Conservation (phyloP, 1,140 invertebrate genomes). For the Protaetia brevitarsis region DNA sequence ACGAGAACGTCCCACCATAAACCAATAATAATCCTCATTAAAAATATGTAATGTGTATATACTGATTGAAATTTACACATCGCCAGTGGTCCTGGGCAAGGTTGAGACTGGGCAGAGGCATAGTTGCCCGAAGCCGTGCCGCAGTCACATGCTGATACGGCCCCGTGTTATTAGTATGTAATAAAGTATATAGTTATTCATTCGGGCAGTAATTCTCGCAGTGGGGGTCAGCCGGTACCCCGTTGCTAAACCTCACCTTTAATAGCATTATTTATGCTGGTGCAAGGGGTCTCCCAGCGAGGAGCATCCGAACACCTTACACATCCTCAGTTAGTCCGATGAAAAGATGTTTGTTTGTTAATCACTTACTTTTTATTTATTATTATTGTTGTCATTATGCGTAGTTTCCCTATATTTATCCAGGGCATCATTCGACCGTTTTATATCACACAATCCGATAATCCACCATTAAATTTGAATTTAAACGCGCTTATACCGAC, state of each 20-base stretch:
- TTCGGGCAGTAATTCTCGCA: slow-evolving; percentile 50
- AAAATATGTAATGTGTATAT: slow-evolving; percentile 27
- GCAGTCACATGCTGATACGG: slow-evolving; percentile 47
- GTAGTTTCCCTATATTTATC: background rate
- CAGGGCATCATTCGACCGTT: background rate
- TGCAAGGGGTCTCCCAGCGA: slow-evolving; percentile 33
- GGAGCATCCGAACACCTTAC: slow-evolving; percentile 24
- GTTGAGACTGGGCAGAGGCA: slow-evolving; percentile 16
- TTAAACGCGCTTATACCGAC: too few species aligned
- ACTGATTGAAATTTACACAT: slow-evolving; percentile 29
- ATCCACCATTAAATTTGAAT: too few species aligned
- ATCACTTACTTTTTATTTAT: slow-evolving; percentile 31
- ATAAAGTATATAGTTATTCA: slow-evolving; percentile 52
- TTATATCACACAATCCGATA: background rate
- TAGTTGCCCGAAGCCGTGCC: slow-evolving; percentile 21
- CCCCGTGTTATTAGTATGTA: slow-evolving; percentile 50
- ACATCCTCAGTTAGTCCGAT: slow-evolving; percentile 26
- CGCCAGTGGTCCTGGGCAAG: slow-evolving; percentile 10
- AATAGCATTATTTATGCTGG: slow-evolving; percentile 49
- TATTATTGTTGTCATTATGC: slow-evolving; percentile 25
- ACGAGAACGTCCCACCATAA: slow-evolving; percentile 22
- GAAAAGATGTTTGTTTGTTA: slow-evolving; percentile 32
- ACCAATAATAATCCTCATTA: slow-evolving; percentile 28
- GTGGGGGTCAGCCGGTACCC: slow-evolving; percentile 41
- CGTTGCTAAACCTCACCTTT: slow-evolving; percentile 50